A percentile compares a stretch with the other conserved stretches of the same genome.
Evolutionary conservation across 1,140 invertebrate genomes (phyloP).

Genomic region (Lucilia sericata): DNA sequence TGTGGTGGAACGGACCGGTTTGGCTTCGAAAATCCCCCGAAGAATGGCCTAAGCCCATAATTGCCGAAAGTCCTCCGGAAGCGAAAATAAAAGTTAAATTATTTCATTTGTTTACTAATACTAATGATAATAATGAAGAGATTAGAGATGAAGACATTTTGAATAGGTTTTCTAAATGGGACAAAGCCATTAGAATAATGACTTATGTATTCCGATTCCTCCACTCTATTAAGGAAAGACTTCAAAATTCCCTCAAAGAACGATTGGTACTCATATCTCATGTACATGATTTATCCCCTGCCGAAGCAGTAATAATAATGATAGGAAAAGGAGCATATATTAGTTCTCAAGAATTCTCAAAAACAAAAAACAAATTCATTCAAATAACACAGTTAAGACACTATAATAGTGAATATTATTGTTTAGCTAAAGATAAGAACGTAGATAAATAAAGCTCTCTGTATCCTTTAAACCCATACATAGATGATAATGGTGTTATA

Average conservation of each 20-base stretch:
- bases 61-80: neutral
- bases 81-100: neutral
- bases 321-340: neutral
- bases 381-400: neutral
- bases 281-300: neutral
- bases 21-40: neutral
- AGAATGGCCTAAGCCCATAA: neutral
- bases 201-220: neutral
- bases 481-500: neutral
- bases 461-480: neutral
- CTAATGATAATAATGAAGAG: neutral
- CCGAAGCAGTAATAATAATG: neutral
- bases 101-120: neutral
- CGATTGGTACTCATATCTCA: neutral
- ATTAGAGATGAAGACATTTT: neutral
- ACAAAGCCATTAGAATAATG: neutral
- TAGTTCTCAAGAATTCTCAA: neutral
- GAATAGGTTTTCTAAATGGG: neutral
- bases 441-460: neutral
- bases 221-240: neutral
- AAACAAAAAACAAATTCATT: neutral
- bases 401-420: neutral
- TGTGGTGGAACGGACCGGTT: constrained; percentile 54
- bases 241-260: neutral
- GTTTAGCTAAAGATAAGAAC: neutral